Base-by-base conservation (phyloP, 2,113 vertebrate genomes). In the Spilogale gracilis region DNA sequence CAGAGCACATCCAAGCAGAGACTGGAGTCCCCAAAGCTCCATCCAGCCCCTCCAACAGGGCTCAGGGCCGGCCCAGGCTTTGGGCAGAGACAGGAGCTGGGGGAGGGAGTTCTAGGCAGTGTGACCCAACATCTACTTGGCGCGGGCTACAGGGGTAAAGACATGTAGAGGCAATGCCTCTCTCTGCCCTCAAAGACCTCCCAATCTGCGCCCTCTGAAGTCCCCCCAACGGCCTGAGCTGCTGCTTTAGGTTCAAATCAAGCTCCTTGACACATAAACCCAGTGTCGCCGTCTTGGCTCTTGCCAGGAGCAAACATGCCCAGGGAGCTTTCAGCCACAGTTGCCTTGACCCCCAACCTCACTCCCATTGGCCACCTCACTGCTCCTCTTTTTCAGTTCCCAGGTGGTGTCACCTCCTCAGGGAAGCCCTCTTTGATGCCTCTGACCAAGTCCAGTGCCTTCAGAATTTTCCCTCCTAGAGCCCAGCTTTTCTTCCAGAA, bases 11-110 rank as follows among this genome's bases (percentile, higher is more conserved):
- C 18, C n/a, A 13, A 48, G 52, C 52, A 20, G 43, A 16, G 65
- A 20, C 6, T 43, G 0, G 1, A 9, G 38, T 4, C 12, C 43
- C 61, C 50, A 16, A 43, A 43, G 27, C 83, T 56, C 56, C 48
- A 2, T 50, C 45, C 17, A 54, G 14, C 17, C 45, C 63, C 61
- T 61, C 43, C 81, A 43, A 4, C 32, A 18, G 67, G 76, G 10
- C 27, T 3, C 20, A 0, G 20, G 54, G 30, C 0, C 1, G 2
- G 1, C 11, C 54, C 11, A 10, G 54, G 11, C 61, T 52, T 23
- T 5, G 11, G 74, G 32, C 43, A 25, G 21, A 0, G 1, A 54
- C 9, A 45, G 65, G 67, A 38, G 67, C 21, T 50, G 61, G 17
- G 14, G 30, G 67, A 48, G 23, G 38, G 10, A 48, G 67, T 30